These are phyloP conservation scores for Rhagonycha lutea DNA, from an alignment of 2,888 invertebrate genomes.

Conservation along the genomic window DNA sequence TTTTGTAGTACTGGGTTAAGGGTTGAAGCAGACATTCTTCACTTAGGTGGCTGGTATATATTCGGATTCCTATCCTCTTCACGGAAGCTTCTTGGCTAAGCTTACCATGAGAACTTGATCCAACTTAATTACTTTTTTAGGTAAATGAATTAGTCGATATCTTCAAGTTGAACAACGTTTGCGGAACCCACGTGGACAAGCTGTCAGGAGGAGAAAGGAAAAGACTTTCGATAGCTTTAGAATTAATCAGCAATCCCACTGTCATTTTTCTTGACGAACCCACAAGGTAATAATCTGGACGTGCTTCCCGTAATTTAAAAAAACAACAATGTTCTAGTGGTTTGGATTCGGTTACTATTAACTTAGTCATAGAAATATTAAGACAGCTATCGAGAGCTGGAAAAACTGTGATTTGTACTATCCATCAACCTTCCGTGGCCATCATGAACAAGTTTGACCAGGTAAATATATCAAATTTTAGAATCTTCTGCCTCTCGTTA, in stretches of 20 bases:
- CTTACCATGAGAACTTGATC: too few species aligned
- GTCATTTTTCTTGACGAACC: not conserved
- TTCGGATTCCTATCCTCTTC: too few species aligned
- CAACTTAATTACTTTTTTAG: not conserved
- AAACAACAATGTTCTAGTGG: slow-evolving; percentile 58
- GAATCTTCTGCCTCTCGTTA: too few species aligned
- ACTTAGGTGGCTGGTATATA: too few species aligned
- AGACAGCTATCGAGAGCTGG: slow-evolving; percentile 72
- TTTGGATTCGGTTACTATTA: slow-evolving; percentile 73
- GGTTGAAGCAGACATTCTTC: too few species aligned
- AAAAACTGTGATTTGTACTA: slow-evolving; percentile 76
- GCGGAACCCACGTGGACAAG: not conserved
- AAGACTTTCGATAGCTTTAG: not conserved
- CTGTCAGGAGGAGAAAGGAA: not conserved
- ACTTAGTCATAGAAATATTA: slow-evolving; percentile 70
- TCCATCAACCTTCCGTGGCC: slow-evolving; percentile 80
- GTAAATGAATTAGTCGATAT: not conserved
- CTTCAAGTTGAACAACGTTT: not conserved
- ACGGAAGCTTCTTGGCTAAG: too few species aligned
- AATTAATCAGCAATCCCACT: not conserved
- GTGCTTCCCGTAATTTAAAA: too few species aligned
- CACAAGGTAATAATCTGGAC: not conserved
- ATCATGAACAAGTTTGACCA: slow-evolving; percentile 26
- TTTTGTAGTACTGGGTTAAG: too few species aligned
- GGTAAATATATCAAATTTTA: not conserved